Percentiles rank a stretch among this genome's conserved stretches.
Evolutionary conservation across 2,888 invertebrate species (phyloP).

Genomic region (Conistra vaccinii): DNA sequence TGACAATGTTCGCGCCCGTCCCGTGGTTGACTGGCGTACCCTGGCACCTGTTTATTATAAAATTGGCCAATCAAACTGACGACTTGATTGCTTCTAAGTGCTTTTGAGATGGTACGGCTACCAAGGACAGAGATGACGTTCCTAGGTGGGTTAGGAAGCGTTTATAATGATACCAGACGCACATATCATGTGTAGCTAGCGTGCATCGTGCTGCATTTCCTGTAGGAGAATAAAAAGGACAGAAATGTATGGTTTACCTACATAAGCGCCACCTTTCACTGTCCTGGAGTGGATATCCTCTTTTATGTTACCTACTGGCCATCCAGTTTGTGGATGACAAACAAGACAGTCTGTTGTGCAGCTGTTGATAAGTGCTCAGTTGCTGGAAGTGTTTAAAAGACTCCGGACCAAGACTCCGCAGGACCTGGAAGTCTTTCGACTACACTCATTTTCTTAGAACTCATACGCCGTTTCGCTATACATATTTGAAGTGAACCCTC

Average conservation of each 20-base stretch:
- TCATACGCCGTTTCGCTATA: too few species aligned
- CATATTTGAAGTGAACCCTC: too few species aligned
- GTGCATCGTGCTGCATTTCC: slow-evolving; percentile 37
- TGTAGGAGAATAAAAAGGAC: neutral
- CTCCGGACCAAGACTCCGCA: too few species aligned
- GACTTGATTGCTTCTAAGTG: slow-evolving; percentile 79
- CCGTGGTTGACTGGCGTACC: slow-evolving; percentile 64
- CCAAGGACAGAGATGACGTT: slow-evolving; percentile 81
- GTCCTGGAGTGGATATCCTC: neutral
- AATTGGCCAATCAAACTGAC: slow-evolving; percentile 83
- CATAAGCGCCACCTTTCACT: too few species aligned
- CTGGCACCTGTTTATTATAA: slow-evolving; percentile 81
- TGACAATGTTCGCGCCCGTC: slow-evolving; percentile 62
- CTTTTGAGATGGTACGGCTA: slow-evolving; percentile 78
- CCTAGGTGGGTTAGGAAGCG: slow-evolving; percentile 57
- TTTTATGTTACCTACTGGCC: neutral
- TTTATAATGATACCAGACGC: slow-evolving; percentile 39
- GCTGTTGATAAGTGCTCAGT: neutral
- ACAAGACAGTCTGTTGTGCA: neutral
- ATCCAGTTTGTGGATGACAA: neutral
- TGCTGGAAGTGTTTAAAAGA: neutral
- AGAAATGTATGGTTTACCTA: neutral
- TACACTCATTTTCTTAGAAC: too few species aligned
- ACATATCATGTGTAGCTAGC: slow-evolving; percentile 26
- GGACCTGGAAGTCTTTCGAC: too few species aligned